A percentile compares a stretch with the other conserved stretches of the same genome.
These are phyloP conservation scores for Drosophila prostipennis DNA, from an alignment of 2,888 invertebrate species.

Conservation along the genomic window DNA sequence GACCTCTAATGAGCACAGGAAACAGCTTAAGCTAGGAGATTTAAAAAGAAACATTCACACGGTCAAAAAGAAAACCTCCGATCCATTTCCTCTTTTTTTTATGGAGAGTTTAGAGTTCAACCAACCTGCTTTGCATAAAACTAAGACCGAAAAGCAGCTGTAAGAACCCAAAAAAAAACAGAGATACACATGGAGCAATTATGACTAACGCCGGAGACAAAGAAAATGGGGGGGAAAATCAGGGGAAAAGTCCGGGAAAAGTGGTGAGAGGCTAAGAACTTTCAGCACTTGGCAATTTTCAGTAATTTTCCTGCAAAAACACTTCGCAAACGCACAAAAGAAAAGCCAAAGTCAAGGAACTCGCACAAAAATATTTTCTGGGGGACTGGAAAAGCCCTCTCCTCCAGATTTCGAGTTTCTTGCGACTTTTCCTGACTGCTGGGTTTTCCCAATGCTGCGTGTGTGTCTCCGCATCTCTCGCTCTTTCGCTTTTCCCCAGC, in stretches of 20 bases:
- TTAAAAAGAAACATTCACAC: conserved; percentile 54
- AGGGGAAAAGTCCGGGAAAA: neutral
- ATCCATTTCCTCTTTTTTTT: conserved; percentile 31
- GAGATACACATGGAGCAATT: conserved; percentile 57
- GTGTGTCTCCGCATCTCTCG: conserved; percentile 49
- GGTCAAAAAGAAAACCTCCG: conserved; percentile 47
- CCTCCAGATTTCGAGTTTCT: conserved; percentile 33
- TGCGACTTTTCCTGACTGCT: conserved; percentile 69
- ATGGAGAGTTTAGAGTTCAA: conserved; percentile 69
- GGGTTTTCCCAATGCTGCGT: conserved; percentile 56
- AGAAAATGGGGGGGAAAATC: conserved; percentile 13
- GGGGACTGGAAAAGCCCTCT: conserved; percentile 2
- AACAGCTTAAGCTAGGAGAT: conserved; percentile 37
- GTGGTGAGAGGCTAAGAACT: conserved; percentile 47
- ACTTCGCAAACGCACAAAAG: conserved; percentile 48
- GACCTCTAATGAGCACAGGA: conserved; percentile 66
- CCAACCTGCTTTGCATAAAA: conserved; percentile 71
- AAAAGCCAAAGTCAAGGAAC: conserved; percentile 75
- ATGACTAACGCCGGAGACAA: conserved; percentile 71
- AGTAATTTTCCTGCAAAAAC: conserved; percentile 70
- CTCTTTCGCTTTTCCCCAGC: neutral
- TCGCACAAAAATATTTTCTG: conserved; percentile 34
- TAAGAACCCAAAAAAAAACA: conserved; percentile 10
- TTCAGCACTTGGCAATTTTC: conserved; percentile 72
- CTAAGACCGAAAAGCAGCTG: conserved; percentile 51